Conservation (phyloP, 2,888 invertebrate species). For the Periphyllus acericola region DNA sequence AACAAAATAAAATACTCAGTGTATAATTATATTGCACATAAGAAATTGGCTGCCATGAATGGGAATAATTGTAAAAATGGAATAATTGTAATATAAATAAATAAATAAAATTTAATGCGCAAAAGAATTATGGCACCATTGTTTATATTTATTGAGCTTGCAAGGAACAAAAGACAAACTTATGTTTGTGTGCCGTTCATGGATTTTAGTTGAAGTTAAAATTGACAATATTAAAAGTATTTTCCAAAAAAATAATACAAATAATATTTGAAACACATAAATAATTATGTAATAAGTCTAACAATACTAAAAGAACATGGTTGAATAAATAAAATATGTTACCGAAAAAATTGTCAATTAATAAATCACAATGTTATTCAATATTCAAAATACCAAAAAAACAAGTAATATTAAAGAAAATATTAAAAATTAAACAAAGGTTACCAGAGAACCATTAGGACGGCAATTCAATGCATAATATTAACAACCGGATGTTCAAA, state of each 20-base stretch:
- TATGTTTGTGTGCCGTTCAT: constrained; percentile 28
- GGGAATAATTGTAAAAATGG: constrained; percentile 35
- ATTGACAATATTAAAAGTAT: constrained; percentile 8
- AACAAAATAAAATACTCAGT: constrained; percentile 56
- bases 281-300: not conserved
- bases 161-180: constrained; percentile 41
- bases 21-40: constrained; percentile 61
- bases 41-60: constrained; percentile 48
- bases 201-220: not conserved
- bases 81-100: constrained; percentile 43
- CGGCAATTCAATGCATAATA: constrained; percentile 60
- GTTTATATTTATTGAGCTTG: constrained; percentile 58
- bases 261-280: not conserved
- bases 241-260: not conserved
- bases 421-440: constrained; percentile 54
- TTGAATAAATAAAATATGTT: constrained; percentile 30
- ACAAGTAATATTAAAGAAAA: constrained; percentile 50
- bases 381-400: not conserved
- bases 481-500: constrained; percentile 47
- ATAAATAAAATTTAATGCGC: constrained; percentile 30
- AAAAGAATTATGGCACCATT: constrained; percentile 55
- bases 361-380: constrained; percentile 15
- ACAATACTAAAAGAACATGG: constrained; percentile 22
- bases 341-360: constrained; percentile 13
- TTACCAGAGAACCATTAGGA: constrained; percentile 54